Base-by-base conservation (phyloP, 2,888 invertebrate species). In the Chrysolina americana region DNA sequence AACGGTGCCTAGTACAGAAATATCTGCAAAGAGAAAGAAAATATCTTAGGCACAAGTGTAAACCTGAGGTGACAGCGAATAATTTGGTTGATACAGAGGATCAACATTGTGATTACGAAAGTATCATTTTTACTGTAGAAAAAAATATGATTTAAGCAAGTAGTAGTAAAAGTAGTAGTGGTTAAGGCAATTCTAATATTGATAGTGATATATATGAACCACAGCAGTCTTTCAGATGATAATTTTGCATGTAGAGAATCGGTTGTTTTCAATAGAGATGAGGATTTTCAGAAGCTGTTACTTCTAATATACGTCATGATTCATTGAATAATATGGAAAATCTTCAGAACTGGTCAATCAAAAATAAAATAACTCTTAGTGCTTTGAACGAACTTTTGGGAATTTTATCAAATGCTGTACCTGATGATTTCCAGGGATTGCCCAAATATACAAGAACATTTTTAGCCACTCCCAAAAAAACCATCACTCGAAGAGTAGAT, bases 361-460 rank as follows among this genome's bases (percentile, higher is more conserved):
- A 21, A 23, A 62, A 62, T 62, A 62, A 62, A 62, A 23, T 62
- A 23, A 62, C 62, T 23, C 19, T 62, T 23, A 21, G 28, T n/a
- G 36, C 62, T n/a, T 19, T 62, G 62, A 62, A 62, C 21, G 28
- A 62, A 62, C 62, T 62, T 62, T 21, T 36, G 36, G 36, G 19
- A 6, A 62, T 62, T 36, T 62, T 23, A 62, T 15, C 28, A 36
- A 23, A 23, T n/a, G 36, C 62, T 28, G 36, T 19, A 62, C 62
- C 62, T 36, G 28, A 62, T 36, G 62, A 62, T 62, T 62, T 62
- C 19, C 62, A 62, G n/a, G 62, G 28, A 62, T 62, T 62, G 19
- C 62, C 62, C 28, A 62, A 23, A 62, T 8, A 62, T 62, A 28
- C 62, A 21, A 62, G 62, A 62, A 62, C 62, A 23, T 62, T 62